Evolutionary conservation across 2,113 vertebrate genomes (phyloP).

Genomic region (Craseonycteris thonglongyai): DNA sequence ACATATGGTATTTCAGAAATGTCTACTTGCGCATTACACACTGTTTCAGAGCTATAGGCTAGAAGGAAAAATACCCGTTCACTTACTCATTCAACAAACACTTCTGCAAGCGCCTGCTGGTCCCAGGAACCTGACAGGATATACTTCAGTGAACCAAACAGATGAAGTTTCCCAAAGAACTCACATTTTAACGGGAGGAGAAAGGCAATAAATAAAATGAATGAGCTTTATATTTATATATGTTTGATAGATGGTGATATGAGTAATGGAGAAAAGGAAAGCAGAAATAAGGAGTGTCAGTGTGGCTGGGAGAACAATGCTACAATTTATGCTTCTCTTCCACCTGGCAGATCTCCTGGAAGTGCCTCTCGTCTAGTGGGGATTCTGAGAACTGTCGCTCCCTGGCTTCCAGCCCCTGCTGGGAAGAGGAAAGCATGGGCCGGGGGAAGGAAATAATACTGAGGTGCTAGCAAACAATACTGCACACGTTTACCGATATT

Average conservation of each 20-base stretch:
- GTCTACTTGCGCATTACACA: background rate
- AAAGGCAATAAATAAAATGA: background rate
- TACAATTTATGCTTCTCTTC: background rate
- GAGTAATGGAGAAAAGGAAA: background rate
- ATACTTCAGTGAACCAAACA: background rate
- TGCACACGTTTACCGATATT: background rate
- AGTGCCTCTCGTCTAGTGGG: background rate
- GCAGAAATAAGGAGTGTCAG: background rate
- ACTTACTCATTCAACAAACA: background rate
- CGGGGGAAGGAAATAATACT: background rate
- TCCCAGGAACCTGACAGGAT: background rate
- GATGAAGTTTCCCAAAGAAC: background rate
- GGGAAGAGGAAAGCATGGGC: background rate
- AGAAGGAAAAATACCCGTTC: background rate
- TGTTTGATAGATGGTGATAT: background rate
- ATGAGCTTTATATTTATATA: background rate
- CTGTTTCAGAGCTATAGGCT: background rate
- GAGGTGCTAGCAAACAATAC: background rate
- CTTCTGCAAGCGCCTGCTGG: background rate
- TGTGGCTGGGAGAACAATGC: background rate
- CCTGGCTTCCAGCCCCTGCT: conserved; percentile 7
- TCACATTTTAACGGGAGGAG: background rate
- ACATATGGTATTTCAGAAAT: too few relatives aligned
- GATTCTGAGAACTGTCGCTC: background rate
- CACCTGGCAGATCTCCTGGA: background rate